Evolutionary conservation across 2,113 vertebrate species (phyloP).

Genomic region (Muntiacus reevesi): DNA sequence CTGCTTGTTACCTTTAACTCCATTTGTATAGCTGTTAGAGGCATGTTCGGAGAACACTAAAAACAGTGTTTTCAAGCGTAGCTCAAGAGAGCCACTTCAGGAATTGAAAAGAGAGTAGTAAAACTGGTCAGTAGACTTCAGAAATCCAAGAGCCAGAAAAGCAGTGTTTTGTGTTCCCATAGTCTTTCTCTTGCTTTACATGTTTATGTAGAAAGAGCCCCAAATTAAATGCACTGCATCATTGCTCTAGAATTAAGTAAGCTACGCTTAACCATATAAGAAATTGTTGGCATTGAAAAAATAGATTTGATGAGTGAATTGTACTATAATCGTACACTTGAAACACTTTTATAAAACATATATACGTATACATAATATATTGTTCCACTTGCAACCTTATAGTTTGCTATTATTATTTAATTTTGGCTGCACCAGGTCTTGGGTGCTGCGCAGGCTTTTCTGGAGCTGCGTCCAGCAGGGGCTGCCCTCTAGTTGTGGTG

Average conservation of each 20-base stretch:
- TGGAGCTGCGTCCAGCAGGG: fast-evolving
- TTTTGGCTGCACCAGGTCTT: not conserved
- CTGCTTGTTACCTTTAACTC: not conserved
- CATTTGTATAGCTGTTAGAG: not conserved
- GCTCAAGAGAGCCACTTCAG: conserved; percentile 22
- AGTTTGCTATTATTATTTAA: not conserved
- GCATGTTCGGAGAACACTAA: not conserved
- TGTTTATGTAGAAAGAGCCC: not conserved
- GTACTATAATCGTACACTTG: not conserved
- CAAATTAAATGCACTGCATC: not conserved
- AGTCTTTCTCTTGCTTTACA: not conserved
- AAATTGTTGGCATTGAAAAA: not conserved
- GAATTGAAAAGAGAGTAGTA: not conserved
- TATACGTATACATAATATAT: not conserved
- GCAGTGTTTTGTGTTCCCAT: not conserved
- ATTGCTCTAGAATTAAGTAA: not conserved
- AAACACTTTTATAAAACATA: not conserved
- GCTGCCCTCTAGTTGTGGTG: not conserved
- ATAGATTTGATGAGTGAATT: not conserved
- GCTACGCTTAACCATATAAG: fast-evolving
- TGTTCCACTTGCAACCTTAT: not conserved
- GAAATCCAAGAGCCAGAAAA: not conserved
- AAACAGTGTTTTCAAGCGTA: not conserved
- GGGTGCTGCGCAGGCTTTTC: not conserved
- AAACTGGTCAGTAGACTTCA: not conserved